Conservation (phyloP, 2,888 invertebrate genomes). For the Lycia hirtaria region DNA sequence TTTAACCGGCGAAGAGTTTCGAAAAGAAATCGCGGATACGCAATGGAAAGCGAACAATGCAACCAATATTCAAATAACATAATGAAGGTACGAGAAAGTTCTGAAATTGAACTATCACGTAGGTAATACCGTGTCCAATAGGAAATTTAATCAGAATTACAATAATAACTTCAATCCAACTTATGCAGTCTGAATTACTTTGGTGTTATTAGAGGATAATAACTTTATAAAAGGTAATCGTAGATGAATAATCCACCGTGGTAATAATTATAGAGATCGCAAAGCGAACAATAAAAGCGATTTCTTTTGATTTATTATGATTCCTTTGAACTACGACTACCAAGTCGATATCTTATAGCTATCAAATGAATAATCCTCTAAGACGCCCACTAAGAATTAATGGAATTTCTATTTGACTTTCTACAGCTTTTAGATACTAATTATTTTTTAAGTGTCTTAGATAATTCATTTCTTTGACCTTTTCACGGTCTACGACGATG, state of each 20-base stretch:
- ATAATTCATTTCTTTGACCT: not conserved
- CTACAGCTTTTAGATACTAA: constrained; percentile 2
- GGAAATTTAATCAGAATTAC: constrained; percentile 30
- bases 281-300: constrained; percentile 19
- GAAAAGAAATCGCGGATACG: constrained; percentile 6
- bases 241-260: constrained; percentile 18
- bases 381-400: constrained; percentile 9
- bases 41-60: constrained; percentile 2
- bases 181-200: constrained; percentile 13
- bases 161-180: constrained; percentile 21
- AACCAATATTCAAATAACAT: constrained; percentile 19
- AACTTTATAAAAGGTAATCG: constrained; percentile 33
- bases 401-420: constrained; percentile 21
- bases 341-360: constrained; percentile 3
- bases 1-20: not conserved
- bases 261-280: constrained; percentile 26
- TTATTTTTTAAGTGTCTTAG: not conserved
- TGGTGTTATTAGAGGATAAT: constrained; percentile 20
- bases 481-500: not conserved
- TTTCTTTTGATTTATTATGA: constrained; percentile 22
- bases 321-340: constrained; percentile 6
- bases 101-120: constrained; percentile 37
- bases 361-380: constrained; percentile 6
- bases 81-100: constrained; percentile 28
- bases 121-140: constrained; percentile 28